phyloP scores from a whole-genome alignment of 37 sponge, comb jelly and placozoan genomes.

The Tethya wilhelma region DNA sequence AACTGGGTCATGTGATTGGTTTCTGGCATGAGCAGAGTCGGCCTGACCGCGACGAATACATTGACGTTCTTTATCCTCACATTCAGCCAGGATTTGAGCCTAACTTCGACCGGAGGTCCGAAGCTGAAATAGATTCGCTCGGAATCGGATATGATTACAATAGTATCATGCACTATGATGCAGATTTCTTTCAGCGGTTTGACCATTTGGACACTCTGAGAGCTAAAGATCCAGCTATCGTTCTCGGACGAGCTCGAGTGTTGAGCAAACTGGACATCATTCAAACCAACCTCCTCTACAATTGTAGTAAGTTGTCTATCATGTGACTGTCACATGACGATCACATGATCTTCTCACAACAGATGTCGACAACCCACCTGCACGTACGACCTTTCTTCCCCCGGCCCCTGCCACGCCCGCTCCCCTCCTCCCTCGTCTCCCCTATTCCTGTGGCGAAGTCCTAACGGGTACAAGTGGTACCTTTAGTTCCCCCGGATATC shows the following conservation, averaged over 20 bases:
- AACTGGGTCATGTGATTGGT: slow-evolving; percentile 73
- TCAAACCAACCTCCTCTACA: slow-evolving; percentile 73
- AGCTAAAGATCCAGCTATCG: slow-evolving; percentile 38
- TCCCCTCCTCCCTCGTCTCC: slow-evolving; percentile 13
- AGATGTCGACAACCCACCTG: slow-evolving; percentile 4
- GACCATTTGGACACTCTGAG: slow-evolving; percentile 35
- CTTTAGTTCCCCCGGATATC: slow-evolving; percentile 45
- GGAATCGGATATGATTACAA: slow-evolving; percentile 85
- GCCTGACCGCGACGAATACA: slow-evolving; percentile 68
- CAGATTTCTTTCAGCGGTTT: slow-evolving; percentile 7
- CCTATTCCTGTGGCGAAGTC: slow-evolving; percentile 35
- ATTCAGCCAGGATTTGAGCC: slow-evolving; percentile 10
- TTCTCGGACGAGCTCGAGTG: slow-evolving; percentile 53
- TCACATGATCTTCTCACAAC: not conserved
- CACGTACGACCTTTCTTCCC: not conserved
- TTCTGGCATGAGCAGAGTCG: slow-evolving; percentile 80
- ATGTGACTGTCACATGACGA: too few relatives aligned
- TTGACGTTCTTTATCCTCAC: slow-evolving; percentile 37
- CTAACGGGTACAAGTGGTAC: slow-evolving; percentile 13
- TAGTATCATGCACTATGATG: slow-evolving; percentile 85
- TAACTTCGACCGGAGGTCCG: slow-evolving; percentile 42
- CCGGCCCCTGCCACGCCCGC: slow-evolving; percentile 1
- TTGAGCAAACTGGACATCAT: slow-evolving; percentile 63
- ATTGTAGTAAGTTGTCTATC: slow-evolving; percentile 67
- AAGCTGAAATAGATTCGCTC: slow-evolving; percentile 38